phyloP scores from a whole-genome alignment of 92 coral and sea anemone genomes.

The Zoanthus sansibaricus region DNA sequence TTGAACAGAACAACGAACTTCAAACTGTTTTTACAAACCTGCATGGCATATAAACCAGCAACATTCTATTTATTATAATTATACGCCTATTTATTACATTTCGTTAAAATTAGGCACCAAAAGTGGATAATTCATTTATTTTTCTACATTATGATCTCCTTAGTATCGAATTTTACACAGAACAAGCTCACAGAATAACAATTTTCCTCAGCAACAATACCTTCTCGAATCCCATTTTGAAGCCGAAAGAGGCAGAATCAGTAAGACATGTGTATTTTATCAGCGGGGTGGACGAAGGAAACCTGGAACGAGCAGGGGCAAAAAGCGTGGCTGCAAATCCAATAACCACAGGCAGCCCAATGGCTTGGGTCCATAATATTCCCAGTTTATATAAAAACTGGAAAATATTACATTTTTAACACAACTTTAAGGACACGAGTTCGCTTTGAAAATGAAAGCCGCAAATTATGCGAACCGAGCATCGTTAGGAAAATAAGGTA shows the following conservation, averaged over 20 bases:
- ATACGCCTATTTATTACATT: neutral
- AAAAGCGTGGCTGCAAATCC: slow-evolving; percentile 53
- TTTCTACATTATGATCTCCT: neutral
- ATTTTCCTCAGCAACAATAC: slow-evolving; percentile 53
- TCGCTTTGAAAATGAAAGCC: no score
- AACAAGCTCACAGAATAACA: neutral
- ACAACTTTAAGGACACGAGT: no score
- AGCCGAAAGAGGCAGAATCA: slow-evolving; percentile 84
- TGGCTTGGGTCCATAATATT: no score
- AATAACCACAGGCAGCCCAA: neutral
- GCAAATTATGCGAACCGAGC: no score
- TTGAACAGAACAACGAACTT: neutral
- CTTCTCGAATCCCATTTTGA: slow-evolving; percentile 98
- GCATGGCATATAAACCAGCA: slow-evolving; percentile 1
- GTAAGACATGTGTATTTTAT: slow-evolving; percentile 70
- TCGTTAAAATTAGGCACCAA: neutral
- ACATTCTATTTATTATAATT: neutral
- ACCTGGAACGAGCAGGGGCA: slow-evolving; percentile 46
- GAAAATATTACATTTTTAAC: no score
- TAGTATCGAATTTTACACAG: neutral
- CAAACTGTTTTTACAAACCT: neutral
- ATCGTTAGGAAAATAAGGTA: no score
- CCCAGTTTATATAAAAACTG: no score
- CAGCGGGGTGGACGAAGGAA: slow-evolving; percentile 83
- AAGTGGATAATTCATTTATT: neutral